A percentile compares a stretch with the other conserved stretches of the same genome.
Conservation (phyloP, 2,888 invertebrate genomes). For the Mythimna loreyi region DNA sequence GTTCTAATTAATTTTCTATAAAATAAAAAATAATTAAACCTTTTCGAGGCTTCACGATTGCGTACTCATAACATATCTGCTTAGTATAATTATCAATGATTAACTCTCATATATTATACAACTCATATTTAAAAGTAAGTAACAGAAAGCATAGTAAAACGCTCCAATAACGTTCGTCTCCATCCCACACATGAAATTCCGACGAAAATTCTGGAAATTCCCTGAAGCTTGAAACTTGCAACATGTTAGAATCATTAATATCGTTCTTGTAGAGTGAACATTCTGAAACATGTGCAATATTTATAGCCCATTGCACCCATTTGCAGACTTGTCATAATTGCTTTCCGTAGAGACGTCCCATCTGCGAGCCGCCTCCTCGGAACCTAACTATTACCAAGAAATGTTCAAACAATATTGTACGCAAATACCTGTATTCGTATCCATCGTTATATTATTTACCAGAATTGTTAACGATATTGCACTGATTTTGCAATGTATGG, state of each 20-base stretch:
- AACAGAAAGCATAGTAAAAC: background rate
- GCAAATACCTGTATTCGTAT: background rate
- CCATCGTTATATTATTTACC: background rate
- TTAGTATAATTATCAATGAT: too few species aligned
- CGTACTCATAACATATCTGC: too few species aligned
- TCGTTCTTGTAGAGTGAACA: constrained; percentile 16
- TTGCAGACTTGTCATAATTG: constrained; percentile 77
- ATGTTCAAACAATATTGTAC: background rate
- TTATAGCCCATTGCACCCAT: constrained; percentile 72
- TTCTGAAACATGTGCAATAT: constrained; percentile 64
- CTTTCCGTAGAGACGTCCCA: constrained; percentile 61
- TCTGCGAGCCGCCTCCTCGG: constrained; percentile 48
- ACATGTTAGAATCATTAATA: constrained; percentile 42
- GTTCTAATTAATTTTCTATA: too few species aligned
- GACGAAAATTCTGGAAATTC: constrained; percentile 22
- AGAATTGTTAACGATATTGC: background rate
- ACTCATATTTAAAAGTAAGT: background rate
- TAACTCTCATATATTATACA: too few species aligned
- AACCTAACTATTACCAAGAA: constrained; percentile 24
- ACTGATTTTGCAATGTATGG: background rate
- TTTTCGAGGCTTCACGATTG: too few species aligned
- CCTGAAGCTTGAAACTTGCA: constrained; percentile 6
- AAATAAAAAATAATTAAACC: too few species aligned
- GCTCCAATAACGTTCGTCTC: background rate
- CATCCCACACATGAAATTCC: constrained; percentile 21